Evolutionary conservation across 1,140 invertebrate genomes (phyloP), one percentile per base, ranked within the genome.

Genomic region (Trinorchestia longiramus): DNA sequence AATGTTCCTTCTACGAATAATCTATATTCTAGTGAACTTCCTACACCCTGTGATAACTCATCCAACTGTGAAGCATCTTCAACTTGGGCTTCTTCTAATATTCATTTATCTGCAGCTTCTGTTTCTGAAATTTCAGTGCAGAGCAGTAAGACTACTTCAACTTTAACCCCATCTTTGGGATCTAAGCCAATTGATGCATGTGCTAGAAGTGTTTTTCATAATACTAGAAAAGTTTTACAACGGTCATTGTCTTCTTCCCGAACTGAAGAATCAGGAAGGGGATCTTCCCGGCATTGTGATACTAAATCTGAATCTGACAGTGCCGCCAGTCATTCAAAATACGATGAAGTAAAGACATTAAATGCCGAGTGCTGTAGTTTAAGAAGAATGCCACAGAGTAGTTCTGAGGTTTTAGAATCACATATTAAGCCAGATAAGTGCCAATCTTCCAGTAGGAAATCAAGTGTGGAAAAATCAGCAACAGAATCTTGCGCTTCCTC

Each of bases 11-110:
- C 95, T 91, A 95, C 96, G 62, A 95, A 94, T 62, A 96, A 96
- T n/a, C 77, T 95, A 87, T 96, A 95, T 53, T 96, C 96, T 91
- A 94, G 96, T 87, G 95, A 96, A 96, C 96, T 96, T 43, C 95
- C 96, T 77, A 87, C 91, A 40, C 90, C 95, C 87, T 95, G 88
- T 95, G 87, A 88, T 88, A 88, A 87, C 43, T 87, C 95, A 42
- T 41, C 95, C 62, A 87, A 88, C 47, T 88, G 95, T 95, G 95
- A 95, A n/a, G 95, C 96, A 43, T 95, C 96, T 95, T 91, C 96
- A 96, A 42, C 91, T 91, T 90, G 94, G 87, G 95, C 96, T 95
- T 95, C 95, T 94, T 45, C 44, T 45, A 47, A 45, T 94, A 43
- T 44, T 47, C 15, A 15, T 47, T 94, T 47, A 43, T 94, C 92